These are phyloP conservation scores for Tribolium madens DNA, from an alignment of 1,140 invertebrate species.

Conservation along the genomic window DNA sequence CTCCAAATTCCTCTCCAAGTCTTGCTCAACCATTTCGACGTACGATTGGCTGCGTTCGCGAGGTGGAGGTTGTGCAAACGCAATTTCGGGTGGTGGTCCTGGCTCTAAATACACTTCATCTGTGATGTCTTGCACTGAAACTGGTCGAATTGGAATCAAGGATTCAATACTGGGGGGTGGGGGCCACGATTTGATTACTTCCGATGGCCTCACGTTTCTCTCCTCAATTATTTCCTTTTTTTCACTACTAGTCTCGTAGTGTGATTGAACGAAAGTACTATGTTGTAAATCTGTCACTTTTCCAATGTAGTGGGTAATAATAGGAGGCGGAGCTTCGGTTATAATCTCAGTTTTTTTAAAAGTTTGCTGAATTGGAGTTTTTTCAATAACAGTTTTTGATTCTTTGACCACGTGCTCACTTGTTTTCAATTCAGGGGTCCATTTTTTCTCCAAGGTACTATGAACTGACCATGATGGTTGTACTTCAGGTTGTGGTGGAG, in stretches of 20 bases:
- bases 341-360: conserved; percentile 45
- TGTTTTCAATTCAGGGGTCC: conserved; percentile 56
- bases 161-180: conserved; percentile 61
- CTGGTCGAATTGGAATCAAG: conserved; percentile 58
- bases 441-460: conserved; percentile 60
- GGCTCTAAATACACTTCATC: conserved; percentile 70
- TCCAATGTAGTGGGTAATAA: conserved; percentile 64
- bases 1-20: conserved; percentile 69
- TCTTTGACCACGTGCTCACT: conserved; percentile 53
- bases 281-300: conserved; percentile 54
- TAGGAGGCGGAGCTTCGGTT: conserved; percentile 39
- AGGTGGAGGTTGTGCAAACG: conserved; percentile 68
- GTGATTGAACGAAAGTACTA: conserved; percentile 11
- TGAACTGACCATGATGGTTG: conserved; percentile 60
- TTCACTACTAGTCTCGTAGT: conserved; percentile 31
- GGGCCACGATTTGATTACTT: conserved; percentile 65
- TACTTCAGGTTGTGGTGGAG: conserved; percentile 62
- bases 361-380: conserved; percentile 49
- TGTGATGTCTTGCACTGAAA: conserved; percentile 65
- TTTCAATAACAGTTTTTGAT: conserved; percentile 52
- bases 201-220: conserved; percentile 62
- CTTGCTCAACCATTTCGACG: conserved; percentile 72
- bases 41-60: conserved; percentile 68
- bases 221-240: conserved; percentile 66
- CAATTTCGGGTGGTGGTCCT: conserved; percentile 75